Conservation (phyloP, 2,888 invertebrate genomes). For the Chouioia cunea region DNA sequence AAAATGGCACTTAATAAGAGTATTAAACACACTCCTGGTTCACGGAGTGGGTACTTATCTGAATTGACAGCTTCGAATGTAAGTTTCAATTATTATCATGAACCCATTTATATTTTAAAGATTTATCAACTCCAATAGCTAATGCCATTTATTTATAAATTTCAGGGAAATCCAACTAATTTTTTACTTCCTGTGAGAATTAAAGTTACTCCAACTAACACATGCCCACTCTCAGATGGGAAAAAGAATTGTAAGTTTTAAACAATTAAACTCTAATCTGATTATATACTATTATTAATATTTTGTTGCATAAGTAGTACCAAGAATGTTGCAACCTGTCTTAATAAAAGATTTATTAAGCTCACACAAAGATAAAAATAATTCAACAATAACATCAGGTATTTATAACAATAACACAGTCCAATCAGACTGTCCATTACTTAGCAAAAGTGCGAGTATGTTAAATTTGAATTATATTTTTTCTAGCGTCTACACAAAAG, state of each 20-base stretch:
- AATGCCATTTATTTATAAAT: constrained; percentile 5
- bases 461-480: not conserved
- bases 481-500: constrained; percentile 44
- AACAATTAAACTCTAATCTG: not conserved
- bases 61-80: constrained; percentile 41
- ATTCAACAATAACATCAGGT: constrained; percentile 39
- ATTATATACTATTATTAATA: not conserved
- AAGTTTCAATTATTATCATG: constrained; percentile 10
- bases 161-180: constrained; percentile 42
- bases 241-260: constrained; percentile 40
- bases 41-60: constrained; percentile 36
- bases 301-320: constrained; percentile 22
- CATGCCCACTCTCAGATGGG: constrained; percentile 39
- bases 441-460: too few relatives aligned
- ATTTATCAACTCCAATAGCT: not conserved
- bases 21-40: constrained; percentile 40
- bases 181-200: constrained; percentile 44
- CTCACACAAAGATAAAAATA: constrained; percentile 30
- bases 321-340: constrained; percentile 42
- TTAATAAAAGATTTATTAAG: constrained; percentile 47
- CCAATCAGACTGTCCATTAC: too few relatives aligned
- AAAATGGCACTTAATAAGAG: constrained; percentile 44
- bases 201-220: constrained; percentile 40
- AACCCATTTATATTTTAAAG: not conserved
- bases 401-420: constrained; percentile 7